Evolutionary conservation across 2,113 vertebrate species (phyloP), one percentile per base, ranked within the genome.

Genomic region (Pelobates fuscus): DNA sequence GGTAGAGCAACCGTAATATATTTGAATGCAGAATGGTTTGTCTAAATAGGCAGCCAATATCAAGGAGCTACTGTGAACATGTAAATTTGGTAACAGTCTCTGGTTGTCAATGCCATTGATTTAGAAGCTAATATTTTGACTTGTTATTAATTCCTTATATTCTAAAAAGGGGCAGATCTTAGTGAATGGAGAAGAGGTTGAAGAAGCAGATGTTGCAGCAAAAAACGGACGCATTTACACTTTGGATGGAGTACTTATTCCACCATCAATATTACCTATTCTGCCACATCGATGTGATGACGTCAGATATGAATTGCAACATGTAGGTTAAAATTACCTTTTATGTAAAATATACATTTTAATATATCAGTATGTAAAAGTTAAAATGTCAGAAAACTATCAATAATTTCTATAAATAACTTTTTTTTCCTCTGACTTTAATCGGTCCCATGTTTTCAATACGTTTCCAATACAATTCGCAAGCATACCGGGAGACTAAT

Each of bases 211-310:
- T 0, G 91, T 98, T 20, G 67, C 83, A 58, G 93, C 93, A 21
- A 94, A 91, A 82, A 96, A 98, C 0, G 96, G 96, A 2, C 88
- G 82, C 6, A 92, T 99, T 71, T 94, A 94, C 69, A 91, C 92
- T 0, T 55, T 99, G 67, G 83, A 89, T 2, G 90, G 91, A 0
- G 86, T 98, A 29, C 86, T 99, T 59, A 89, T 92, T 46, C 97
- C 97, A 10, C 79, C 91, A 7, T 94, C 96, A 78, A 94, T 99
- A 14, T 1, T 89, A 62, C 97, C 96, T 0, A 86, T 98, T 77
- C 86, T 98, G 55, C 96, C 96, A 5, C 92, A 93, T 25, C 82
- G 91, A 59, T 99, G 96, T 82, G 94, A 98, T 0, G 49, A 89
- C 52, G 86, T 58, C 0, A 83, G 83, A 80, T 87, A 7, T 58